A percentile compares a stretch with the other conserved stretches of the same genome.
Conservation (phyloP, 1,140 invertebrate species). For the Rhopalosiphum padi region DNA sequence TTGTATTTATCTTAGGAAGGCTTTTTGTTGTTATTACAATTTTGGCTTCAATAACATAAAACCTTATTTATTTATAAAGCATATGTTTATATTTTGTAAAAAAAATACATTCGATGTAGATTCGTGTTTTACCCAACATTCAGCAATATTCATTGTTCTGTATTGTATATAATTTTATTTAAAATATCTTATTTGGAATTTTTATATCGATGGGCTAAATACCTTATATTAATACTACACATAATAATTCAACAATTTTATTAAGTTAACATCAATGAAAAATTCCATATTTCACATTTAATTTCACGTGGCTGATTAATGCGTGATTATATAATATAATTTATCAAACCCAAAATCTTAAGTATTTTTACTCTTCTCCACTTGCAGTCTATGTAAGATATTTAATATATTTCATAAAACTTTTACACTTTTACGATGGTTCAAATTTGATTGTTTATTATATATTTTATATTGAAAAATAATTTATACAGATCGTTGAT, state of each 20-base stretch:
- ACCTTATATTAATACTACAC: background rate
- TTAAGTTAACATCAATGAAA: background rate
- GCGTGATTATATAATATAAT: background rate
- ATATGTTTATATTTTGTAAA: background rate
- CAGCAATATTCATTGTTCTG: background rate
- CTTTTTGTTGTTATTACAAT: constrained; percentile 17
- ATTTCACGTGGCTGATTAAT: background rate
- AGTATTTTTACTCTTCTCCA: background rate
- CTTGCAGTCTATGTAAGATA: background rate
- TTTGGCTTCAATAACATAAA: background rate
- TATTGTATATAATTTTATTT: background rate
- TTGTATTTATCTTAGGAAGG: background rate
- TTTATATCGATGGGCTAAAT: background rate
- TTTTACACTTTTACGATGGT: background rate
- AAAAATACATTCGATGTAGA: background rate
- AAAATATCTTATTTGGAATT: background rate
- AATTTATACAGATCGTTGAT: background rate
- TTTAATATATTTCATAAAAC: background rate
- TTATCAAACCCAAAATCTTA: background rate
- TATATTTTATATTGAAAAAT: background rate
- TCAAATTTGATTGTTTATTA: background rate
- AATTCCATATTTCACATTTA: background rate
- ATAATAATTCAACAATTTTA: background rate
- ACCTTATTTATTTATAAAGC: background rate
- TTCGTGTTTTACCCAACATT: background rate